phyloP scores from a whole-genome alignment of 1,140 invertebrate species.

The Uloborus diversus region DNA sequence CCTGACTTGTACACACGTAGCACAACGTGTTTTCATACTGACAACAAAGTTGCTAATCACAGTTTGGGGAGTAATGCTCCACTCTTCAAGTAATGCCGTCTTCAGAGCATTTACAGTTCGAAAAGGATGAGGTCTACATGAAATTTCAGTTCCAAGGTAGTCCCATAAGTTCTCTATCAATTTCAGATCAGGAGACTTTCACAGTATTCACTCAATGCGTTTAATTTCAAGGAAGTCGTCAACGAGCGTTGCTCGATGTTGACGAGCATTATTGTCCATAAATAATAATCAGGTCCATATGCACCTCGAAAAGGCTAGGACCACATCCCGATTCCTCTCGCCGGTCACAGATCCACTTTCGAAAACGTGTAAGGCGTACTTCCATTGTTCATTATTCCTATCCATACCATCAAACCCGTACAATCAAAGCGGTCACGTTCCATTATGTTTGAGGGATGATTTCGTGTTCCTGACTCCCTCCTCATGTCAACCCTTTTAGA shows the following conservation, averaged over 20 bases:
- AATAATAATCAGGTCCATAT: background rate
- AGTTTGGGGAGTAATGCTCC: background rate
- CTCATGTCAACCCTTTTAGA: background rate
- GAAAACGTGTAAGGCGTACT: background rate
- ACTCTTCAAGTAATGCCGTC: background rate
- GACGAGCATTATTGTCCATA: background rate
- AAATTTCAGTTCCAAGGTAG: background rate
- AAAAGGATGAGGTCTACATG: background rate
- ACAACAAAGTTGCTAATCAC: background rate
- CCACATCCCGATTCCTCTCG: background rate
- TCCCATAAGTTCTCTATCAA: no score
- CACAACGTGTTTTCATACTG: no score
- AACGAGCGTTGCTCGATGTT: no score
- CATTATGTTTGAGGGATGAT: background rate
- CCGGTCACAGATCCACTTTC: background rate
- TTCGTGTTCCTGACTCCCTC: background rate
- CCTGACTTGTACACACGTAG: no score
- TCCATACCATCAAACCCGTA: background rate
- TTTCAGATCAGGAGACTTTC: background rate
- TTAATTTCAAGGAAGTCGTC: no score
- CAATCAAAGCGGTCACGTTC: background rate
- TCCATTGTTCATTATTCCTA: background rate
- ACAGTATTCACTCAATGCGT: no score
- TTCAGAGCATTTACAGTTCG: constrained; percentile 2
- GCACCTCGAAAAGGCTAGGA: background rate